Conservation (phyloP, 2,888 invertebrate species). For the Troglohyphantes excavatus region DNA sequence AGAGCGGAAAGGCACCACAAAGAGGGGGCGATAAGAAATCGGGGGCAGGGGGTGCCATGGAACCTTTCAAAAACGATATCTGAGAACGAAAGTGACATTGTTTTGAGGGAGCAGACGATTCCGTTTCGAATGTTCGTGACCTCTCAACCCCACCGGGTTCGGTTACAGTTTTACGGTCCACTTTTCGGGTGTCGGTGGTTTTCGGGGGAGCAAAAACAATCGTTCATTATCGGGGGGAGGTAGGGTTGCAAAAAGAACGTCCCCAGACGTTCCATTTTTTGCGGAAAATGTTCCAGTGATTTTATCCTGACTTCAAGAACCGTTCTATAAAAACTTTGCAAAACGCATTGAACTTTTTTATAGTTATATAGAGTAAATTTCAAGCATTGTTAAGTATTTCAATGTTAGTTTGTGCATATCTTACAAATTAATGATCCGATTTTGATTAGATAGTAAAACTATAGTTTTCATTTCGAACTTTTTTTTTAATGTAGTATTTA, state of each 20-base stretch:
- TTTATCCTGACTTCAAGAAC: too few species aligned
- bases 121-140: conserved; percentile 2
- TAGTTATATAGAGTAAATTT: too few species aligned
- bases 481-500: too few species aligned
- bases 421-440: too few species aligned
- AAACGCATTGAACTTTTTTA: too few species aligned
- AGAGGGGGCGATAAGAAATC: conserved; percentile 20
- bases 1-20: conserved; percentile 15
- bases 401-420: too few species aligned
- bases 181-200: neutral
- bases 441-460: too few species aligned
- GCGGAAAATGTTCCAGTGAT: too few species aligned
- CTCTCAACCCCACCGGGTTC: conserved; percentile 3
- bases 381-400: too few species aligned
- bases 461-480: too few species aligned
- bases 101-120: conserved; percentile 7
- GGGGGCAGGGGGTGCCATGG: conserved; percentile 12
- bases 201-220: neutral
- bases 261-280: too few species aligned
- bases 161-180: conserved; percentile 13
- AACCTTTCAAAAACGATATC: conserved; percentile 11
- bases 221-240: conserved; percentile 8
- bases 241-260: neutral
- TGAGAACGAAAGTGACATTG: conserved; percentile 42
- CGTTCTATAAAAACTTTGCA: too few species aligned